These are phyloP conservation scores for Bursaphelenchus okinawaensis DNA, from an alignment of 2,888 invertebrate genomes.

Conservation along the genomic window DNA sequence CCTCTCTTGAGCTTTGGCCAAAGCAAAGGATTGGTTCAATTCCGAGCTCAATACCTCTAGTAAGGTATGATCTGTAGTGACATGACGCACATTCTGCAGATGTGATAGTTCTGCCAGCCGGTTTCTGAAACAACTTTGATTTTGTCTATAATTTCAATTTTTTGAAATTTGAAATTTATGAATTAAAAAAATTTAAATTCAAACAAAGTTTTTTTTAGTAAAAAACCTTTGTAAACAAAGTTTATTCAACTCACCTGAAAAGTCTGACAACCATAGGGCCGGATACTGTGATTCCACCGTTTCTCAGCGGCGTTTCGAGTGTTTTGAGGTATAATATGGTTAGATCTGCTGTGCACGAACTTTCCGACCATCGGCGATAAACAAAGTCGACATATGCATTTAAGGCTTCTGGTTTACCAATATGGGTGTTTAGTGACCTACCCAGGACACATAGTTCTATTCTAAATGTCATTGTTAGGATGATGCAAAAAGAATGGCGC, in stretches of 20 bases:
- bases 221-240: not conserved
- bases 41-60: conserved; percentile 15
- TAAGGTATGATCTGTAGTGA: not conserved
- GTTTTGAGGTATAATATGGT: conserved; percentile 15
- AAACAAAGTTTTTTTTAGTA: conserved; percentile 2
- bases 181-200: not conserved
- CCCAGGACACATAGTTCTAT: conserved; percentile 8
- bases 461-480: not conserved
- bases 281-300: not conserved
- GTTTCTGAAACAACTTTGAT: conserved; percentile 17
- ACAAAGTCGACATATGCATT: conserved; percentile 14
- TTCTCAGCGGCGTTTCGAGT: conserved; percentile 15
- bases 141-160: not conserved
- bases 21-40: conserved; percentile 4
- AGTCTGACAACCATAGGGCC: conserved; percentile 17
- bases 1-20: not conserved
- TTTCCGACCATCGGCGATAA: conserved; percentile 8
- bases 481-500: not conserved
- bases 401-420: conserved; percentile 8
- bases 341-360: conserved; percentile 11
- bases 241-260: conserved; percentile 18
- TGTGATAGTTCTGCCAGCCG: conserved; percentile 6
- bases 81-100: conserved; percentile 3
- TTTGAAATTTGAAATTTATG: not conserved
- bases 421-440: not conserved